These are phyloP conservation scores for Tokudaia tokunoshimensis DNA, from an alignment of 2,797 vertebrate species.

Conservation along the genomic window DNA sequence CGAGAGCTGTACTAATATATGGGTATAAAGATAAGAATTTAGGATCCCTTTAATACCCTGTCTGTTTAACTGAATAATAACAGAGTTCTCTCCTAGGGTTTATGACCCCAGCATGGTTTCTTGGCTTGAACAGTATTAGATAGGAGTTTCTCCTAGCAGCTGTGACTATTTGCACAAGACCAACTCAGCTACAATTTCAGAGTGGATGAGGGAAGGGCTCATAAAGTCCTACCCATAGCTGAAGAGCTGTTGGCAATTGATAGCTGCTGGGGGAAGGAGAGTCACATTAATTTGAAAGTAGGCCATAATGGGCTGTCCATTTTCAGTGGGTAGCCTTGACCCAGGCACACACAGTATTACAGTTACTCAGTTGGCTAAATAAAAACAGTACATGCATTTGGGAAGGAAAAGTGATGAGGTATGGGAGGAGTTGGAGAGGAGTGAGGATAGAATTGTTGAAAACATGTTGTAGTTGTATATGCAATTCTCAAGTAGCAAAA, in stretches of 20 bases:
- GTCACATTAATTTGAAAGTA: not conserved
- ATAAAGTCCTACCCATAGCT: too few species aligned
- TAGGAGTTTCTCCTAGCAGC: not conserved
- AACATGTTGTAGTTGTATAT: not conserved
- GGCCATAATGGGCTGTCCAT: too few species aligned
- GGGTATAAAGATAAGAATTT: not conserved
- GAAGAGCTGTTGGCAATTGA: not conserved
- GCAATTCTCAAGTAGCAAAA: not conserved
- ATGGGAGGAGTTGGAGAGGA: not conserved
- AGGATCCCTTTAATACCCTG: not conserved
- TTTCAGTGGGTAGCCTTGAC: not conserved
- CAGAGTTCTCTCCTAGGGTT: not conserved
- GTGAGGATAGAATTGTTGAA: not conserved
- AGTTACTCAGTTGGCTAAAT: not conserved
- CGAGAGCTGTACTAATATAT: not conserved
- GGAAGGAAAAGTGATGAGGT: not conserved
- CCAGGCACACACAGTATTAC: too few species aligned
- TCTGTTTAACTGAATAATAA: not conserved
- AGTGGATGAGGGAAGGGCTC: not conserved
- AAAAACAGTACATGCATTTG: not conserved
- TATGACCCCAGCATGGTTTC: not conserved
- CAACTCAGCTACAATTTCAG: not conserved
- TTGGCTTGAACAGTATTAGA: not conserved
- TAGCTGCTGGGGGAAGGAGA: not conserved
- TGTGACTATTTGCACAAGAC: not conserved